These are phyloP conservation scores for Atherix ibis DNA, from an alignment of 2,888 invertebrate genomes.

Conservation along the genomic window DNA sequence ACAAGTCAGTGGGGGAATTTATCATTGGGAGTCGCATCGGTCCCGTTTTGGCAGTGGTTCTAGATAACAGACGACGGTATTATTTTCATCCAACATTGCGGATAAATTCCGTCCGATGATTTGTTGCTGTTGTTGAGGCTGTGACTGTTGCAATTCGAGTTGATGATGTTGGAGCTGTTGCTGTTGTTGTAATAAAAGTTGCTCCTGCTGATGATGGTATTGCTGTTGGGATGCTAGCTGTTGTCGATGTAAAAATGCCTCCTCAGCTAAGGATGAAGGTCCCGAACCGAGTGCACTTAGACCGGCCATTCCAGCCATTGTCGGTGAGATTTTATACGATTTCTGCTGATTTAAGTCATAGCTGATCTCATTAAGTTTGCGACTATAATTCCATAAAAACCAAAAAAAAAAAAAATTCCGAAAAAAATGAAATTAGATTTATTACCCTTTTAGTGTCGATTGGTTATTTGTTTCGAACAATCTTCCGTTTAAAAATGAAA, in stretches of 20 bases:
- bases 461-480: no score
- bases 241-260: no score
- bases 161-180: constrained; percentile 24
- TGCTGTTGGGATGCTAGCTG: no score
- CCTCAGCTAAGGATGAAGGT: no score
- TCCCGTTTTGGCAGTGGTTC: constrained; percentile 41
- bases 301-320: no score
- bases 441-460: no score
- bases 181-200: constrained; percentile 23
- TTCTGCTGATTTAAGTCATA: constrained; percentile 6
- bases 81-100: constrained; percentile 69
- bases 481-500: no score
- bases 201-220: neutral
- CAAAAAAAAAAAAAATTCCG: neutral
- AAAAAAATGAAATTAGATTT: no score
- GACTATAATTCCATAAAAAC: constrained; percentile 1
- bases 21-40: no score
- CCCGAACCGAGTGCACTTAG: no score
- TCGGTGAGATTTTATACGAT: constrained; percentile 4
- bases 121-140: constrained; percentile 16
- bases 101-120: constrained; percentile 31
- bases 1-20: no score
- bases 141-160: constrained; percentile 7
- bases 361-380: constrained; percentile 1
- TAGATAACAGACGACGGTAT: constrained; percentile 72